A percentile compares a stretch with the other conserved stretches of the same genome.
Conservation (phyloP, 2,888 invertebrate genomes). For the Priocnemis perturbator region DNA sequence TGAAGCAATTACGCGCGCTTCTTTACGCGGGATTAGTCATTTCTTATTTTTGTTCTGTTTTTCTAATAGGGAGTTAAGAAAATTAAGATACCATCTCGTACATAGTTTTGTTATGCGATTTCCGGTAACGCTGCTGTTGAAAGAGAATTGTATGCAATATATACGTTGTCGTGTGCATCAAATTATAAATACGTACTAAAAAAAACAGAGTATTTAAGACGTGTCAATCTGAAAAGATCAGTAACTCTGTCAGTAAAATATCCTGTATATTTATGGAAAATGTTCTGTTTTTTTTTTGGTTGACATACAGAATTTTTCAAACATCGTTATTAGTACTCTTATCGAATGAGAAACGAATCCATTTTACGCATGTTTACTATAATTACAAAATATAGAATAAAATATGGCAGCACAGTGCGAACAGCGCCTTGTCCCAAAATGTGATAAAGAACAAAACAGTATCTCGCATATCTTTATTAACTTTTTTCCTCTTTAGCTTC, state of each 20-base stretch:
- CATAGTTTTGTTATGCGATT: too few relatives aligned
- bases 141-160: too few relatives aligned
- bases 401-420: constrained; percentile 33
- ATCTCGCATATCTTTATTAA: constrained; percentile 16
- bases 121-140: too few relatives aligned
- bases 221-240: background rate
- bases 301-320: constrained; percentile 5
- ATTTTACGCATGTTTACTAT: constrained; percentile 23
- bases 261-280: constrained; percentile 10
- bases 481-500: constrained; percentile 12
- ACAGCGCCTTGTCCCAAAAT: constrained; percentile 33
- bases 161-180: too few relatives aligned
- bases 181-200: background rate
- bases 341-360: constrained; percentile 15
- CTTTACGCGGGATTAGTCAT: too few relatives aligned
- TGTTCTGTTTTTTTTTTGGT: constrained; percentile 5
- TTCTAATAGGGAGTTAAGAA: too few relatives aligned
- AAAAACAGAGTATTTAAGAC: constrained; percentile 8
- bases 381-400: constrained; percentile 32
- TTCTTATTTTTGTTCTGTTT: too few relatives aligned
- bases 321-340: background rate
- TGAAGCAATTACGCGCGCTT: too few relatives aligned
- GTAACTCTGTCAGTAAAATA: constrained; percentile 13
- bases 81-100: too few relatives aligned
- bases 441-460: constrained; percentile 20